Conservation (phyloP, 2,797 vertebrate genomes). For the Picus viridis region DNA sequence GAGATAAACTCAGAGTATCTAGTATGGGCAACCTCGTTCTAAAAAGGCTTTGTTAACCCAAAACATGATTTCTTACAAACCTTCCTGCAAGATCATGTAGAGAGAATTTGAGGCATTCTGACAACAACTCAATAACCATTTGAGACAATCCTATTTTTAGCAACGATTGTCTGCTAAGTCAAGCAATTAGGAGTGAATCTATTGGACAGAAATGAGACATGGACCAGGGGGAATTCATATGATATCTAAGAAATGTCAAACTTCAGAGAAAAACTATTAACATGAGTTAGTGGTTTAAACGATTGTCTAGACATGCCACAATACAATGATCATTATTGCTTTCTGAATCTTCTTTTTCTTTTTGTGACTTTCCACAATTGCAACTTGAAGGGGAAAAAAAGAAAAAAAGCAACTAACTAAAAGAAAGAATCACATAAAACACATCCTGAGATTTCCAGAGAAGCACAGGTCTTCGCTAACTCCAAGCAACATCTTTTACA, state of each 20-base stretch:
- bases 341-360: background rate
- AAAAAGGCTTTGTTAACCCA: background rate
- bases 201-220: conserved; percentile 3
- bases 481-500: background rate
- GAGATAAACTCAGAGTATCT: background rate
- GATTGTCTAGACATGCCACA: background rate
- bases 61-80: background rate
- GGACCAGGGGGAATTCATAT: background rate
- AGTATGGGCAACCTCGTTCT: background rate
- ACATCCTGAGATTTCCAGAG: background rate
- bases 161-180: background rate
- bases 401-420: background rate
- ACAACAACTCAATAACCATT: conserved; percentile 38
- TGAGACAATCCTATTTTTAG: conserved; percentile 19
- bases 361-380: background rate
- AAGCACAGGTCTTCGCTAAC: background rate
- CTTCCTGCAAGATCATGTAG: background rate
- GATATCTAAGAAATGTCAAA: conserved; percentile 14
- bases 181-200: conserved; percentile 26
- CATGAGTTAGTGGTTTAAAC: background rate
- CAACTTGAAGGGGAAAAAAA: background rate
- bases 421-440: background rate
- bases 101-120: conserved; percentile 12
- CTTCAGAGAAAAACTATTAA: conserved; percentile 17
- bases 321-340: background rate